Evolutionary conservation across 2,113 vertebrate species (phyloP).

Genomic region (Chascanopsetta lugubris): DNA sequence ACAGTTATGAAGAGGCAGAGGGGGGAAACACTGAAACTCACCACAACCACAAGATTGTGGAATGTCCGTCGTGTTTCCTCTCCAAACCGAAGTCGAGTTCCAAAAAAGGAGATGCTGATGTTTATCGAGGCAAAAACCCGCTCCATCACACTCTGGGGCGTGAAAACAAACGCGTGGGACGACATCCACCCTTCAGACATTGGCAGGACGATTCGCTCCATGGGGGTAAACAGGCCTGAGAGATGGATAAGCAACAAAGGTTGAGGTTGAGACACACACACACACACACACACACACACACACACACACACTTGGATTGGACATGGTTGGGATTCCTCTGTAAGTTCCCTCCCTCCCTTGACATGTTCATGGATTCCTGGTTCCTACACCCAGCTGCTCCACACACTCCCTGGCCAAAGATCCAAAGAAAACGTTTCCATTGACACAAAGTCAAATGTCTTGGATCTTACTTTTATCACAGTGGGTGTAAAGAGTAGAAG

Average conservation of each 20-base stretch:
- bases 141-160: slow-evolving; percentile 10
- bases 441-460: slow-evolving; percentile 17
- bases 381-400: slow-evolving; percentile 56
- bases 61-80: slow-evolving; percentile 44
- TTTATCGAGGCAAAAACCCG: slow-evolving; percentile 47
- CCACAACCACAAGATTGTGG: slow-evolving; percentile 66
- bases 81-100: slow-evolving; percentile 56
- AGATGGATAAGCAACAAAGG: slow-evolving; percentile 58
- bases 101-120: slow-evolving; percentile 43
- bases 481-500: slow-evolving; percentile 31
- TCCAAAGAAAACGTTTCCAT: slow-evolving; percentile 28
- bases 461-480: slow-evolving; percentile 32
- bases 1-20: slow-evolving; percentile 34
- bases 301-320: slow-evolving; percentile 6
- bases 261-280: slow-evolving; percentile 40
- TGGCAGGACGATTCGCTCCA: slow-evolving; percentile 32
- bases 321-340: slow-evolving; percentile 58
- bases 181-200: slow-evolving; percentile 54
- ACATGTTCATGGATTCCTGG: slow-evolving; percentile 44
- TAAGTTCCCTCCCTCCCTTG: slow-evolving; percentile 50
- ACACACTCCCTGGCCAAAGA: slow-evolving; percentile 22
- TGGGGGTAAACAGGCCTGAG: slow-evolving; percentile 53
- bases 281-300: slow-evolving; percentile 17
- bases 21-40: slow-evolving; percentile 47
- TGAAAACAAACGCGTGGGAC: slow-evolving; percentile 21